Base-by-base conservation (phyloP, 2,113 vertebrate genomes). In the Gnathonemus echidnorhynchus region DNA sequence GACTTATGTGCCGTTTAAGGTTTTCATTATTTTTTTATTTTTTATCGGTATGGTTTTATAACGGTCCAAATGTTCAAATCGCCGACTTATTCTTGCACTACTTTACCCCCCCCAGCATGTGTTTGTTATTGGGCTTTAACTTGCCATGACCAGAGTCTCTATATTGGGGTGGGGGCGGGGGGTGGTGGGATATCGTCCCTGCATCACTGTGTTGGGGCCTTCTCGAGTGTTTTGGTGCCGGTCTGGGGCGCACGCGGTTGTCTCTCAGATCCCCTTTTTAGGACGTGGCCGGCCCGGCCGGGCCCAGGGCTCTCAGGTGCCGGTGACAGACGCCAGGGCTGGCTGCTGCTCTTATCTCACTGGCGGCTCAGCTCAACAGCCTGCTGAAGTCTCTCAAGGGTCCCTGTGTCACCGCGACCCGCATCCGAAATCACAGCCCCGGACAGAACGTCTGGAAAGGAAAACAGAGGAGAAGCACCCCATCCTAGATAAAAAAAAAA, bases 401-500 rank as follows among this genome's bases (percentile, higher is more conserved):
- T 56, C 27, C 39, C 89, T 92, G 93, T 89, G 91, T 87, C 92
- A 89, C 92, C 85, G 88, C 91, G 90, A 91, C 92, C 91, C 91
- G 92, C 92, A 93, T 94, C 94, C 93, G 93, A 91, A 92, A 93
- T 93, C 92, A 93, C 93, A 88, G 92, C 46, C 92, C 89, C 89
- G 92, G 91, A 74, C 9, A 19, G n/a, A 83, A 91, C 92, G 92
- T 91, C 90, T 92, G 90, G 56, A 91, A 88, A 24, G 90, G 62
- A 91, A 85, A 88, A 91, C 66, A 90, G 91, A 92, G 56, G 91
- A 88, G 89, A 92, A 90, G 94, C 93, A 92, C 94, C 93, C 93
- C 94, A 94, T 94, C 93, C 92, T 92, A 95, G 94, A 95, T 95
- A 94, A 95, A 93, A 94, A 49, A 35, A 39, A 49, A 93, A 85